Base-by-base conservation (phyloP, 1,140 invertebrate genomes). In the Ectropis grisescens region DNA sequence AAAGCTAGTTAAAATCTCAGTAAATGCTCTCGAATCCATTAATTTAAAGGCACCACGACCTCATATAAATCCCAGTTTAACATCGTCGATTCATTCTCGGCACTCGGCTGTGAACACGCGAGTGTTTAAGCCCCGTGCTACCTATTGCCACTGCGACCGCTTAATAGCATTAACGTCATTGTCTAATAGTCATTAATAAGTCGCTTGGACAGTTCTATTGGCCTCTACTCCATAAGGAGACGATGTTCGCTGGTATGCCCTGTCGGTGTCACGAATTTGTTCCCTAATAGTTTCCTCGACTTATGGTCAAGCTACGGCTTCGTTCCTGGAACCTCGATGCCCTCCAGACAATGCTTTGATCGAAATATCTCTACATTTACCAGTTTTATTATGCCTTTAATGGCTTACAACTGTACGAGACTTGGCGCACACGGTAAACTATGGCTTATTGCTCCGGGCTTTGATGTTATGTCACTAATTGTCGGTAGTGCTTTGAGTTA, bases 101-200 rank as follows among this genome's bases (percentile, higher is more conserved):
- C 24, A 40, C 39, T 44, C 35, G 29, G 25, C 43, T 42, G 54
- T 47, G 64, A 53, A 59, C 47, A 58, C 34, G 39, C 41, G 6
- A 26, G 2, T n/a, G 41, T 49, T 58, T 41, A 50, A 45, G 29
- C 38, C 24, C 10, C 2, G 6, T 6, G 33, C 37, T 39, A 51
- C 52, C 45, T 43, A 58, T 46, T 53, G 43, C 43, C 37, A 44
- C 33, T 43, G 48, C 47, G 30, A 52, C 49, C 58, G 54, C 53
- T 69, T 72, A 72, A 76, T 72, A 65, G 64, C 58, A 66, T 72
- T 69, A 66, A 52, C 57, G 45, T 75, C 61, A 76, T 72, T 69
- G 66, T 71, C 61, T 58, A 37, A 32, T 43, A 42, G 55, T 52
- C 67, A 58, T 74, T 78, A 70, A 78, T 78, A 78, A 70, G 62